Percentiles rank a stretch among this genome's conserved stretches.
These are phyloP conservation scores for Agriopis marginaria DNA, from an alignment of 2,888 invertebrate genomes.

Conservation along the genomic window DNA sequence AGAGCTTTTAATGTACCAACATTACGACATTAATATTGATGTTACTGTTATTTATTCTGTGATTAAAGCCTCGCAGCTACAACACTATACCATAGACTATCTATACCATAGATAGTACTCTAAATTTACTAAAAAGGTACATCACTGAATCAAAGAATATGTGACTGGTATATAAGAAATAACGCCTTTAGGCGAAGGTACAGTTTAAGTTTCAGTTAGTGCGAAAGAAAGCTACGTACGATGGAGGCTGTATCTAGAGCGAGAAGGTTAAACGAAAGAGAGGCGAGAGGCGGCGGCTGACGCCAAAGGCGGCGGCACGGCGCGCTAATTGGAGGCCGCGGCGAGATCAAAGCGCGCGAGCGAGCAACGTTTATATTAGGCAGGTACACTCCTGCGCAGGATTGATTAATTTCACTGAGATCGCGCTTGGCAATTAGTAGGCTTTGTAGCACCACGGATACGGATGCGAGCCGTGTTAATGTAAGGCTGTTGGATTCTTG, in stretches of 20 bases:
- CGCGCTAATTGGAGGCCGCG: constrained; percentile 83
- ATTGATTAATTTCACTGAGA: constrained; percentile 81
- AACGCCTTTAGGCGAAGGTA: constrained; percentile 9
- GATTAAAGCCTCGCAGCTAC: background rate
- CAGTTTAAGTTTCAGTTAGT: constrained; percentile 21
- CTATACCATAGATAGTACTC: background rate
- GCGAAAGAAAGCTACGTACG: constrained; percentile 15
- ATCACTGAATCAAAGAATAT: constrained; percentile 12
- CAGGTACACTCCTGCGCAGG: constrained; percentile 68
- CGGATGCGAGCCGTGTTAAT: constrained; percentile 37
- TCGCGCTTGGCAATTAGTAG: constrained; percentile 81
- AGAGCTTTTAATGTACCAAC: constrained; percentile 18
- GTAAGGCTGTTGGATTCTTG: background rate
- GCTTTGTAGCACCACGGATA: constrained; percentile 63
- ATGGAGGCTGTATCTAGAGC: constrained; percentile 48
- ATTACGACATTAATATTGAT: constrained; percentile 1
- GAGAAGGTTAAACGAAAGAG: constrained; percentile 54
- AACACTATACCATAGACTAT: background rate
- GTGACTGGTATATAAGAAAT: constrained; percentile 15
- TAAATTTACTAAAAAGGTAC: constrained; percentile 1
- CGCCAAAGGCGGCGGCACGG: constrained; percentile 82
- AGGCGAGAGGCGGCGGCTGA: constrained; percentile 69
- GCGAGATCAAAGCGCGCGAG: constrained; percentile 79
- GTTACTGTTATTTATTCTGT: constrained; percentile 1
- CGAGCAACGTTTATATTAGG: constrained; percentile 83